These are phyloP conservation scores for Ophioderma brevispina DNA, from an alignment of 35 echinoderm and acorn worm genomes.

Conservation along the genomic window DNA sequence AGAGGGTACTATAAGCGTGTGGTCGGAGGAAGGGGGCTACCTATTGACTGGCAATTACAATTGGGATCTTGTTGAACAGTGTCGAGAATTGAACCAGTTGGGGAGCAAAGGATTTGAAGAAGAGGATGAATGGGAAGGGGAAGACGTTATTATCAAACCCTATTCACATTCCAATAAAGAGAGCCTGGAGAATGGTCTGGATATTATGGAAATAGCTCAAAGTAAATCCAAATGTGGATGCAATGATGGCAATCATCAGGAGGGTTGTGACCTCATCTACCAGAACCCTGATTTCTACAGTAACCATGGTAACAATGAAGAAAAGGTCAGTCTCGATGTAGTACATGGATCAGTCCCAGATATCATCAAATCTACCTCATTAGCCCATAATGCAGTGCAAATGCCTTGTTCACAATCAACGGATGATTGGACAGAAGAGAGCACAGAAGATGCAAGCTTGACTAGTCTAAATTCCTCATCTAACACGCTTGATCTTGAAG, in stretches of 20 bases:
- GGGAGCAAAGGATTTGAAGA: not conserved
- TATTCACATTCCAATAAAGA: constrained; percentile 25
- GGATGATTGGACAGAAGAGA: no score
- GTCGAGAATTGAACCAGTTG: not conserved
- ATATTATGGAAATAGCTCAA: not conserved
- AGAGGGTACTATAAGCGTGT: constrained; percentile 66
- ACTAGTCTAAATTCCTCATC: not conserved
- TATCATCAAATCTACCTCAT: constrained; percentile 3
- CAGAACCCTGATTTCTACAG: not conserved
- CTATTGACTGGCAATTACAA: not conserved
- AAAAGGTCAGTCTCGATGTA: not conserved
- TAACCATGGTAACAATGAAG: not conserved
- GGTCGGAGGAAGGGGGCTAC: constrained; percentile 29
- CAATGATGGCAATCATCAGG: not conserved
- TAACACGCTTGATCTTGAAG: not conserved
- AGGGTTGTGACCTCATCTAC: not conserved
- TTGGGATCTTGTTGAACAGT: constrained; percentile 8
- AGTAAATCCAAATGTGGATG: not conserved
- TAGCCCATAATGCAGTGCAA: not conserved
- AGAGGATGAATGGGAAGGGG: not conserved
- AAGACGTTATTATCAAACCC: not conserved
- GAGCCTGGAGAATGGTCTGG: constrained; percentile 18
- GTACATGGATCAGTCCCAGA: not conserved
- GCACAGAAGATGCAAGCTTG: not conserved
- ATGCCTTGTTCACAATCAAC: not conserved